These are phyloP conservation scores for Ahaetulla prasina DNA, from an alignment of 2,113 vertebrate genomes.

Conservation along the genomic window DNA sequence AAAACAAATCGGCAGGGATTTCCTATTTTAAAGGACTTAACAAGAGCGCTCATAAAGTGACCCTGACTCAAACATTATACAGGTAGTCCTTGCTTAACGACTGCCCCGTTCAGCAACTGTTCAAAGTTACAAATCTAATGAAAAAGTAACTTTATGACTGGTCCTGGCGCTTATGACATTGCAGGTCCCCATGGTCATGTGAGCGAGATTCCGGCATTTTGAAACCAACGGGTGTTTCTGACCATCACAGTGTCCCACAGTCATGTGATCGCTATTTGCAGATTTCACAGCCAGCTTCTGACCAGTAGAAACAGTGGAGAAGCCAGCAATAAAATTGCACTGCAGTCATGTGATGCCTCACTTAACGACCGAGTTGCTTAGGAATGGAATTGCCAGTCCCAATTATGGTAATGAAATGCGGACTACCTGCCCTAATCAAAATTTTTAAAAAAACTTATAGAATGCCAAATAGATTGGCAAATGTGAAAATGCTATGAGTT, in stretches of 20 bases:
- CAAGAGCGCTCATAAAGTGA: neutral
- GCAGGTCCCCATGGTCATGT: neutral
- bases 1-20: neutral
- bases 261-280: neutral
- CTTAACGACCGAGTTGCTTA: neutral
- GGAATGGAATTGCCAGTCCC: neutral
- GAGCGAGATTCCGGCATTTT: neutral
- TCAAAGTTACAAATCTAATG: neutral
- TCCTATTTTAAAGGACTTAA: neutral
- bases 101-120: neutral
- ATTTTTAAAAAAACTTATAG: neutral
- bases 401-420: neutral
- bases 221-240: neutral
- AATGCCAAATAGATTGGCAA: neutral
- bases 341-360: neutral
- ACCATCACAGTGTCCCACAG: neutral
- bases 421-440: neutral
- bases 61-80: neutral
- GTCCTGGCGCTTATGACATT: neutral
- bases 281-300: neutral
- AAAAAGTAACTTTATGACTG: neutral
- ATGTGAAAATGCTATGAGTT: neutral
- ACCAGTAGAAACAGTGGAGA: neutral
- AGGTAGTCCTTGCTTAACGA: neutral
- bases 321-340: neutral